Evolutionary conservation across 2,888 invertebrate species (phyloP).

Genomic region (Empis livida): DNA sequence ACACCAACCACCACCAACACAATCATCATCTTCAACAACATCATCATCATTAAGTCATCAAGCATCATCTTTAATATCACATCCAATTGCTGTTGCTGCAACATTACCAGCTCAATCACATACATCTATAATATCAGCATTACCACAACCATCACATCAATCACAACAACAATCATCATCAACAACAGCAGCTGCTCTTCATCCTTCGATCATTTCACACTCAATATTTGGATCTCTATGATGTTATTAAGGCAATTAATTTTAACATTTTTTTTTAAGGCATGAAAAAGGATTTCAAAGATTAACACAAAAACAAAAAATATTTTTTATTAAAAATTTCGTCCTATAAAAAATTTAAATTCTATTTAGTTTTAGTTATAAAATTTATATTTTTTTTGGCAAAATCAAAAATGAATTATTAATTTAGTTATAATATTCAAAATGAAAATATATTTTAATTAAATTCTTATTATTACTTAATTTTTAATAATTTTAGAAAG

Average conservation of each 20-base stretch:
- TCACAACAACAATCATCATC: slow-evolving; percentile 5
- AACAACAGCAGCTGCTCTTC: slow-evolving; percentile 11
- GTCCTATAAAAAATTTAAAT: too few relatives aligned
- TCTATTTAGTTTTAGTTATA: too few relatives aligned
- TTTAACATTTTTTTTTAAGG: too few relatives aligned
- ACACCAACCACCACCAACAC: slow-evolving; percentile 17
- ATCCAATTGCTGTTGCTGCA: slow-evolving; percentile 13
- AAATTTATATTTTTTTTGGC: too few relatives aligned
- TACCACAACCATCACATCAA: slow-evolving; percentile 5
- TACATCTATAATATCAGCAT: slow-evolving; percentile 23
- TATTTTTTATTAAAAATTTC: too few relatives aligned
- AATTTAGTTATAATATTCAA: too few relatives aligned
- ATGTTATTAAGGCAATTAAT: slow-evolving; percentile 29
- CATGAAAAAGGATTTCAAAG: too few relatives aligned
- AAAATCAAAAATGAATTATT: too few relatives aligned
- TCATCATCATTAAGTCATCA: slow-evolving; percentile 13
- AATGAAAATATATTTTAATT: too few relatives aligned
- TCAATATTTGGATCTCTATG: slow-evolving; percentile 38
- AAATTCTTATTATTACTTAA: too few relatives aligned
- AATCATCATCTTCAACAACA: slow-evolving; percentile 18
- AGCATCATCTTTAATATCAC: slow-evolving; percentile 12
- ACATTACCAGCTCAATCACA: slow-evolving; percentile 14
- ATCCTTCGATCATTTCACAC: slow-evolving; percentile 19
- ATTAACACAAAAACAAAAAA: too few relatives aligned
- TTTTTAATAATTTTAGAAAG: too few relatives aligned